phyloP scores from a whole-genome alignment of 2,113 vertebrate species.

The Xenus cinereus region DNA sequence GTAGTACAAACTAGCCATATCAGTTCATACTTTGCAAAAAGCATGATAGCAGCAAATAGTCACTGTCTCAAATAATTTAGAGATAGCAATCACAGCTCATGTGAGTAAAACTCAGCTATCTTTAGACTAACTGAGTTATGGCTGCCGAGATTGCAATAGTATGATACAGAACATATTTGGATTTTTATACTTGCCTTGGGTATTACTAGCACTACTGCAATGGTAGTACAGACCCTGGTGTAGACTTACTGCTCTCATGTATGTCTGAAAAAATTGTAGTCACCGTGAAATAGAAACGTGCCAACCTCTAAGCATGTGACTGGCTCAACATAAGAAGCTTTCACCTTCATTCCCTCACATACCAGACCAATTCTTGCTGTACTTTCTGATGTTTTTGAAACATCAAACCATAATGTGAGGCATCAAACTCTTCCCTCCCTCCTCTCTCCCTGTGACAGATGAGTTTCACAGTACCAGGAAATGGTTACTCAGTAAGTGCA shows the following conservation, averaged over 20 bases:
- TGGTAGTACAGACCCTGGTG: background rate
- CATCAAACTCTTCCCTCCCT: background rate
- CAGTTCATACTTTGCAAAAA: background rate
- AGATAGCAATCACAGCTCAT: background rate
- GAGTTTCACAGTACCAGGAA: background rate
- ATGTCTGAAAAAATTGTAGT: background rate
- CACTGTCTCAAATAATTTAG: background rate
- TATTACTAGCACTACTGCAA: background rate
- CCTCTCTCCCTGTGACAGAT: fast-evolving
- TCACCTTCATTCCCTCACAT: background rate
- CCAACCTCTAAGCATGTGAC: background rate
- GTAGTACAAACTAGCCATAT: background rate
- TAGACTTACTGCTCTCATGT: background rate
- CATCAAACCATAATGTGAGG: background rate
- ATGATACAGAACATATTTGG: background rate
- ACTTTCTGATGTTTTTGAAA: background rate
- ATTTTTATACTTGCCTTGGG: background rate
- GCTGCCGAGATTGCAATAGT: background rate
- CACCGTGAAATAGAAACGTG: background rate
- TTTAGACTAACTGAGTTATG: background rate
- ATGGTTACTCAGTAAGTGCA: background rate
- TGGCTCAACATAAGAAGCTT: background rate
- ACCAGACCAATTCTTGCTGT: background rate
- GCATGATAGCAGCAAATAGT: background rate
- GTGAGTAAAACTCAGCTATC: background rate